Evolutionary conservation across 2,888 invertebrate genomes (phyloP).

Genomic region (Odiellus spinosus): DNA sequence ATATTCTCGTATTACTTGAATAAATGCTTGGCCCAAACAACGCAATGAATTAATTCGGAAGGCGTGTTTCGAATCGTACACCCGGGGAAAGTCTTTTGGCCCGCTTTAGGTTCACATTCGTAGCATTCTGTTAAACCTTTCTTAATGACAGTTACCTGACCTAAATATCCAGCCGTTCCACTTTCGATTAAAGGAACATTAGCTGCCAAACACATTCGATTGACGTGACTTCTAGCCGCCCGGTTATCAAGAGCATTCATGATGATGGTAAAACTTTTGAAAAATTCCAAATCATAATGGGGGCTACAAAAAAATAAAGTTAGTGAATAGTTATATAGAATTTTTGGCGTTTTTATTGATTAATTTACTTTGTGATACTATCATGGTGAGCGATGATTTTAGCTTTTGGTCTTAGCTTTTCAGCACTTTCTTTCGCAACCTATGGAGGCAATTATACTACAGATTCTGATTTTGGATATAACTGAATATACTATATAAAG

Average conservation of each 20-base stretch:
- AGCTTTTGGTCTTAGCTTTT: conserved; percentile 71
- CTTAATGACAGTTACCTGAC: conserved; percentile 48
- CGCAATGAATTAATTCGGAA: conserved; percentile 96
- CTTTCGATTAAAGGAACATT: conserved; percentile 88
- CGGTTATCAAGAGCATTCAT: conserved; percentile 94
- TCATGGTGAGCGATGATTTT: conserved; percentile 81
- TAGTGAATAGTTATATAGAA: background rate
- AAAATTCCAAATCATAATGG: conserved; percentile 78
- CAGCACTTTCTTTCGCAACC: conserved; percentile 75
- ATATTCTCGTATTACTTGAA: no score
- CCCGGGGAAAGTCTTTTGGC: conserved; percentile 85
- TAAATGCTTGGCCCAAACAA: conserved; percentile 98
- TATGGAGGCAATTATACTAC: conserved; percentile 30
- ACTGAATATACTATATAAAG: no score
- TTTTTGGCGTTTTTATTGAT: conserved; percentile 22
- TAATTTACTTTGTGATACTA: conserved; percentile 67
- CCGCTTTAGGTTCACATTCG: conserved; percentile 82
- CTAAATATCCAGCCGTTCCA: conserved; percentile 91
- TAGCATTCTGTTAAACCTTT: conserved; percentile 67
- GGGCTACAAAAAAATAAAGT: conserved; percentile 41
- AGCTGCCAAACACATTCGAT: conserved; percentile 93
- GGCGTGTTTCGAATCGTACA: conserved; percentile 99
- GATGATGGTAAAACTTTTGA: conserved; percentile 76
- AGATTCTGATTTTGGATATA: no score
- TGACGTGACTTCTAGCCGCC: conserved; percentile 93